Conservation (phyloP, 2,888 invertebrate genomes). For the Yponomeuta malinellus region DNA sequence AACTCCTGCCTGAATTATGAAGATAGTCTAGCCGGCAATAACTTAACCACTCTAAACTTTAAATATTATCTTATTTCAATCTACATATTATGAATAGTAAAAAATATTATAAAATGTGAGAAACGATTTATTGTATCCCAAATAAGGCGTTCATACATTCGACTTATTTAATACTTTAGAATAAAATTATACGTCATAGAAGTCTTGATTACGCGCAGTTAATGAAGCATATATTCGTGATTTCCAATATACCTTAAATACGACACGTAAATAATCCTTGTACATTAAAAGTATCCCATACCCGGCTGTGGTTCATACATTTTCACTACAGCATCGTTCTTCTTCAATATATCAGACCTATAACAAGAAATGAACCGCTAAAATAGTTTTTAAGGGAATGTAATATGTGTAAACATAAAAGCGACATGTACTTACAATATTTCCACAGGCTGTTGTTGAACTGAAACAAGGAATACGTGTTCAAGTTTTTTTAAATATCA, state of each 20-base stretch:
- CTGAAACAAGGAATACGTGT: slow-evolving; percentile 38
- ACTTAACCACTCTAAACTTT: no score
- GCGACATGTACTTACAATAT: slow-evolving; percentile 50
- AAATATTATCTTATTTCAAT: no score
- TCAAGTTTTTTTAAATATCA: not conserved
- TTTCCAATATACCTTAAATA: not conserved
- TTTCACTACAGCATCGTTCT: slow-evolving; percentile 50
- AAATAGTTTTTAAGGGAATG: slow-evolving; percentile 4
- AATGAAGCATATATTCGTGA: not conserved
- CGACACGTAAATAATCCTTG: not conserved
- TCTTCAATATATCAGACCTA: slow-evolving; percentile 62
- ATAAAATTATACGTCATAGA: not conserved
- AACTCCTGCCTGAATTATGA: no score
- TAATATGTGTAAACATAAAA: slow-evolving; percentile 6
- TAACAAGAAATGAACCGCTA: slow-evolving; percentile 26
- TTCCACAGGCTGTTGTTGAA: slow-evolving; percentile 58
- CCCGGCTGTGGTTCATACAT: slow-evolving; percentile 53
- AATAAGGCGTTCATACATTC: not conserved
- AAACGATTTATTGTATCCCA: not conserved
- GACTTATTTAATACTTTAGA: not conserved
- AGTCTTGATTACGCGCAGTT: not conserved
- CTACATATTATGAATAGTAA: no score
- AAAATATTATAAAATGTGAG: no score
- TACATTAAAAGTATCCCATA: slow-evolving; percentile 48
- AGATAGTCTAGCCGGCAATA: no score